Evolutionary conservation across 2,888 invertebrate genomes (phyloP).

Genomic region (Hirtodrosophila alboralis): DNA sequence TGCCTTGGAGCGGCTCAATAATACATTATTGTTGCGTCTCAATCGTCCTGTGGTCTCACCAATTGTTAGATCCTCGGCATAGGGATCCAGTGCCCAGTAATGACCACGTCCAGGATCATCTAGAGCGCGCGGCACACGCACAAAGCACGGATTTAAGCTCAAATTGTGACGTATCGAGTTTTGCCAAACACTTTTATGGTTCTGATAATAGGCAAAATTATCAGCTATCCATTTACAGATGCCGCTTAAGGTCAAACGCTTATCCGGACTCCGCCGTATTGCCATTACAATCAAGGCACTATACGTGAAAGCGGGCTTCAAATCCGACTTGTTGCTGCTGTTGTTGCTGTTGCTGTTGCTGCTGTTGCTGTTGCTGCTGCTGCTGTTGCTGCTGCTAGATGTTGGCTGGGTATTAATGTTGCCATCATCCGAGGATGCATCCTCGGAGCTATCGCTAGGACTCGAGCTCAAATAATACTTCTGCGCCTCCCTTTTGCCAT

Average conservation of each 20-base stretch:
- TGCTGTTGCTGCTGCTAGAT: not conserved
- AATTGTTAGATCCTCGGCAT: constrained; percentile 97
- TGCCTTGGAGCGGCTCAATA: constrained; percentile 33
- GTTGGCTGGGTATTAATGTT: not conserved
- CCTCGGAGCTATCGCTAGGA: constrained; percentile 52
- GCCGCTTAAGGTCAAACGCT: constrained; percentile 95
- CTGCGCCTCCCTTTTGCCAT: constrained; percentile 2
- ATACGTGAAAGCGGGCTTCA: constrained; percentile 97
- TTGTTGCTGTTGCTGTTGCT: not conserved
- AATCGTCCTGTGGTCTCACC: constrained; percentile 98
- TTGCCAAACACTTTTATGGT: constrained; percentile 99
- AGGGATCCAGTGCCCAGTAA: constrained; percentile 99
- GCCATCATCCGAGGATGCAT: constrained; percentile 49
- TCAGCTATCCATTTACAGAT: constrained; percentile 99
- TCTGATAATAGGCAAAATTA: constrained; percentile 97
- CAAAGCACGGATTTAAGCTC: constrained; percentile 96
- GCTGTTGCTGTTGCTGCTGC: constrained; percentile 1
- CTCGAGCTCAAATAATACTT: constrained; percentile 24
- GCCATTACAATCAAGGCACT: constrained; percentile 99
- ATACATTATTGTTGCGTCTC: constrained; percentile 85
- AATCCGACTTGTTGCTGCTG: constrained; percentile 26
- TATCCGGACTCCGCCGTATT: constrained; percentile 95
- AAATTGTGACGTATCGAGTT: constrained; percentile 89
- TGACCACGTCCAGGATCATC: constrained; percentile 99
- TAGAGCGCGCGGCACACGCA: constrained; percentile 96